Evolutionary conservation across 2,113 vertebrate genomes (phyloP), one percentile per base, ranked within the genome.

Genomic region (Notothenia rossii): DNA sequence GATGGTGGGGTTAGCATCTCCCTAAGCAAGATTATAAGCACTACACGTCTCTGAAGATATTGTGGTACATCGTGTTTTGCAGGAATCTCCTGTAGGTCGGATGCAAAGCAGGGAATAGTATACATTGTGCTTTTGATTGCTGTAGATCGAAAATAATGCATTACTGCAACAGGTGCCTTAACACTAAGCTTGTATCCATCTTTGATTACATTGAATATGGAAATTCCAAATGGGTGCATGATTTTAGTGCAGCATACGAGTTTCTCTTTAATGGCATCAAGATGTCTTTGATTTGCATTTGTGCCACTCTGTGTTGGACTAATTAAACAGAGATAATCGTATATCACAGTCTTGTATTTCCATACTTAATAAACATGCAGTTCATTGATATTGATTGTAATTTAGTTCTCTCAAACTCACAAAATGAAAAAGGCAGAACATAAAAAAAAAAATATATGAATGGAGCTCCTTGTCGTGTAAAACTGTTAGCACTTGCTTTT

Each of bases 191-290:
- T 60, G 40, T 69, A 75, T 63, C 50, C 60, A 36, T 49, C 77
- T 36, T 74, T 86, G 88, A 90, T 91, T 91, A 51, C 86, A 89
- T 87, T 88, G 83, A 88, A 89, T 90, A 90, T 92, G 91, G 77
- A 88, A 86, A 91, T 90, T 73, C 25, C 7, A 72, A 69, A 64
- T 71, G 70, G 77, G 82, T 83, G 73, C 69, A 74, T 75, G 77
- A 88, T 90, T 87, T 82, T 82, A 75, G 68, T 74, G 75, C 60
- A 73, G 68, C 36, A 40, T 59, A 20, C 71, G 61, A 55, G 75
- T 85, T 88, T 81, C 68, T 56, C 51, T 81, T 85, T 82, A 88
- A 84, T 65, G 74, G 51, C 25, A 58, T 79, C 71, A 79, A 88
- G 74, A 73, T 83, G 75, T 81, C 48, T 83, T 79, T 75, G 66